These are phyloP conservation scores for Tenebrosternarchus preto DNA, from an alignment of 2,113 vertebrate species.

Conservation along the genomic window DNA sequence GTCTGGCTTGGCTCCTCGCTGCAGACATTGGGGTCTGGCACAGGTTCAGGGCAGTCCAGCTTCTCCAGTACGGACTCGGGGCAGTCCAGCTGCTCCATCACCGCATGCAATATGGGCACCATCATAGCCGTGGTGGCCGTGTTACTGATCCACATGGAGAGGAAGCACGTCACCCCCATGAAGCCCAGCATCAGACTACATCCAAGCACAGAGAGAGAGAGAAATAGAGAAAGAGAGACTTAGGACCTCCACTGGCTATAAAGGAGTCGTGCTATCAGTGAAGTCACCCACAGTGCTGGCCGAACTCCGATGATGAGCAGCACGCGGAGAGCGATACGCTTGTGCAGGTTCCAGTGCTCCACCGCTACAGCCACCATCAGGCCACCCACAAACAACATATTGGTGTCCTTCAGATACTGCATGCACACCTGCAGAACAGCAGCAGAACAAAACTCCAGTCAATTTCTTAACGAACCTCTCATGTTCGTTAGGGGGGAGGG, in stretches of 20 bases:
- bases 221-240: not conserved
- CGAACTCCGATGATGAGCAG: conserved; percentile 86
- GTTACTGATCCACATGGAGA: conserved; percentile 99
- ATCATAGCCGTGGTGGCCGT: conserved; percentile 97
- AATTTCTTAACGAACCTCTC: not conserved
- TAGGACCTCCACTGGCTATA: no score
- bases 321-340: conserved; percentile 88
- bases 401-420: conserved; percentile 96
- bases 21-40: conserved; percentile 52
- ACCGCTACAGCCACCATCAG: conserved; percentile 90
- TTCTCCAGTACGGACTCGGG: conserved; percentile 64
- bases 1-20: conserved; percentile 59
- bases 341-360: conserved; percentile 95
- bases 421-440: conserved; percentile 82
- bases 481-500: no score
- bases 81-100: conserved; percentile 82
- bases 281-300: conserved; percentile 85
- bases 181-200: conserved; percentile 93
- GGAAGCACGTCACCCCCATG: conserved; percentile 90
- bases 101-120: conserved; percentile 93
- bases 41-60: conserved; percentile 60
- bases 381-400: conserved; percentile 91
- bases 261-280: no score
- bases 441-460: conserved; percentile 7
- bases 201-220: not conserved